A percentile compares a stretch with the other conserved stretches of the same genome.
Conservation (phyloP, 2,113 vertebrate genomes). For the Irena cyanogastra region DNA sequence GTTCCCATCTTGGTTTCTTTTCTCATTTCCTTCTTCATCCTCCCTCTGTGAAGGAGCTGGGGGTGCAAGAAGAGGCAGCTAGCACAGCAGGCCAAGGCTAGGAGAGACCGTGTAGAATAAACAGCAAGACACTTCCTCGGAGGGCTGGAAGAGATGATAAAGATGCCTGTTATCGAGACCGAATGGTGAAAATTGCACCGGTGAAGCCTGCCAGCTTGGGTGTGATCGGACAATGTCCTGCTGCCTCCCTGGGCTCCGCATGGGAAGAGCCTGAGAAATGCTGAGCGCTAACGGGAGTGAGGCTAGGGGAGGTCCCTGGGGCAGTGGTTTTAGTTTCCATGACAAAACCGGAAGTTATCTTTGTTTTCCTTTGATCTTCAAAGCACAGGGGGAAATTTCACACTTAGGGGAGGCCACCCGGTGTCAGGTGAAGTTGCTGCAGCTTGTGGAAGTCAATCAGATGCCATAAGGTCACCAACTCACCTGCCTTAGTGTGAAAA, state of each 20-base stretch:
- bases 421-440: slow-evolving; percentile 9
- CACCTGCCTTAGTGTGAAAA: not conserved
- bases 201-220: not conserved
- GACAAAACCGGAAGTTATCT: slow-evolving; percentile 13
- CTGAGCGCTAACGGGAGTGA: not conserved
- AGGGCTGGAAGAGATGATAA: not conserved
- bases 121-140: not conserved
- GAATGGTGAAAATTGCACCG: not conserved
- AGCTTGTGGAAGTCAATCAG: not conserved
- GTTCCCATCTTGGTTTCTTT: not conserved
- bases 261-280: not conserved
- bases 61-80: not conserved
- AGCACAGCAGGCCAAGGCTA: not conserved
- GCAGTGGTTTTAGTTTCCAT: not conserved
- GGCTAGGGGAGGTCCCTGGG: not conserved
- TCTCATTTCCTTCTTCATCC: not conserved
- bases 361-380: slow-evolving; percentile 40
- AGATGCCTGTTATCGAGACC: not conserved
- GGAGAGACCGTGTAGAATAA: not conserved
- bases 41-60: not conserved
- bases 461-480: not conserved
- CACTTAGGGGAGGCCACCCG: not conserved
- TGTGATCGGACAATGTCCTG: not conserved
- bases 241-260: not conserved
- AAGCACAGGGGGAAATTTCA: slow-evolving; percentile 9